Base-by-base conservation (phyloP, 35 echinoderm and acorn worm species). In the Acanthaster planci region DNA sequence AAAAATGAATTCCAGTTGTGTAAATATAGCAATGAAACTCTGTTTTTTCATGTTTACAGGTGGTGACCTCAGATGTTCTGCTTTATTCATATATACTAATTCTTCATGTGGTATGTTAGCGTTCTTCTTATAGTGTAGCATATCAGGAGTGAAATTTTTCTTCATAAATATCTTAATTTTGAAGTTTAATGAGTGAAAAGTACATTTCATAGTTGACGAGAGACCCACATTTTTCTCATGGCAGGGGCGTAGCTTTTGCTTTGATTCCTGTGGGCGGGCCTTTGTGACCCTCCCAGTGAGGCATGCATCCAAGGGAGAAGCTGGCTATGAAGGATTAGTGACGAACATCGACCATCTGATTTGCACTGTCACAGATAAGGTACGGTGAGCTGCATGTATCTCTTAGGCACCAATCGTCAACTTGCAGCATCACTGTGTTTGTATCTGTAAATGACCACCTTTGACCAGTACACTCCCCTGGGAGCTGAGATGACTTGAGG, bases 41-140 rank as follows among this genome's bases (percentile, higher is more conserved):
- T n/a, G n/a, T n/a, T 50, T 51, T 32, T 72, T 39, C 51, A 15
- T 58, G n/a, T 34, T 86, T 17, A 58, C 77, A 97, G 94, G 94
- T 97, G 39, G 87, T 97, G 7, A 97, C 89, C 44, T 80, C 83
- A n/a, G 94, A 97, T 87, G 94, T 97, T 54, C 67, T 97, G 26
- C 35, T 83, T 8, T 77, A 89, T 38, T 53, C 94, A 1, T 81
- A 84, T 19, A 97, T 97, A 18, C 64, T 97, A 15, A 97, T 97
- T 16, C 36, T 97, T 17, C 94, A 97, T 53, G 82, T 93, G 90
- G 94, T 97, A 90, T 87, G 87, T 59, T 42, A 14, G 7, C 0
- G 56, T 59, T 59, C 8, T 5, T 26, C 17, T 8, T 59, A n/a
- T 59, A 26, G 56, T n/a, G 7, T 59, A n/a, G n/a, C n/a, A n/a